Percentiles rank a stretch among this genome's conserved stretches.
Conservation (phyloP, 2,888 invertebrate genomes). For the Amphiduros pacificus region DNA sequence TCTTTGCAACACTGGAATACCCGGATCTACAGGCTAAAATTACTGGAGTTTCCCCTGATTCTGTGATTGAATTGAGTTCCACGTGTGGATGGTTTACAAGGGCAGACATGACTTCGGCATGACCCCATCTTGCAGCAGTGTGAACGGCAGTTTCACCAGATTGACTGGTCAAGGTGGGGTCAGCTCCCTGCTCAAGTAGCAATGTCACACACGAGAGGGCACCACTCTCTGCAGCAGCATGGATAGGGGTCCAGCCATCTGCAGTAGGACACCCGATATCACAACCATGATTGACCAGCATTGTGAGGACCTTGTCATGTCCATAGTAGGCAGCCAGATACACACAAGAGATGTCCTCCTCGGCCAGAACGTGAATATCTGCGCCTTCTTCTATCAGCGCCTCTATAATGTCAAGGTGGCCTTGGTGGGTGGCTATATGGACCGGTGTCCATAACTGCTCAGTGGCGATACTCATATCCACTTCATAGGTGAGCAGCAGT, state of each 20-base stretch:
- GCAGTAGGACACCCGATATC: background rate
- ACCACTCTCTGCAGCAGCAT: background rate
- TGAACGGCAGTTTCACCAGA: slow-evolving; percentile 44
- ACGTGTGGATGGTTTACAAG: slow-evolving; percentile 30
- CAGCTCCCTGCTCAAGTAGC: slow-evolving; percentile 17
- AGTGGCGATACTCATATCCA: slow-evolving; percentile 10
- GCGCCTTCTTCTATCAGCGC: slow-evolving; percentile 24
- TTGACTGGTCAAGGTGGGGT: background rate
- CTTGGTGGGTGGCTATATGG: too few species aligned
- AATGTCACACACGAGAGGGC: background rate
- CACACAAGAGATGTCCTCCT: slow-evolving; percentile 9
- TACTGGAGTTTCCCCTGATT: background rate
- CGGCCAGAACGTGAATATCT: slow-evolving; percentile 9
- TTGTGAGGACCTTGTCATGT: slow-evolving; percentile 1
- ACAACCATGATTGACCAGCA: too few species aligned
- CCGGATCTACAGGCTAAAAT: slow-evolving; percentile 3
- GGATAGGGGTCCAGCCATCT: background rate
- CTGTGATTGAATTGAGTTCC: background rate
- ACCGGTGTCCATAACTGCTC: slow-evolving; percentile 24
- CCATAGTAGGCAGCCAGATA: slow-evolving; percentile 22
- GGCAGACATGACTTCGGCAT: slow-evolving; percentile 46
- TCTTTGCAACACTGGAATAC: background rate
- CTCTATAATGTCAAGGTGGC: slow-evolving; percentile 20
- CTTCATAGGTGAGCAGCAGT: slow-evolving; percentile 24
- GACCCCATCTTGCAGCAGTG: slow-evolving; percentile 51